phyloP scores from a whole-genome alignment of 2,113 vertebrate genomes.

The Lathamus discolor region DNA sequence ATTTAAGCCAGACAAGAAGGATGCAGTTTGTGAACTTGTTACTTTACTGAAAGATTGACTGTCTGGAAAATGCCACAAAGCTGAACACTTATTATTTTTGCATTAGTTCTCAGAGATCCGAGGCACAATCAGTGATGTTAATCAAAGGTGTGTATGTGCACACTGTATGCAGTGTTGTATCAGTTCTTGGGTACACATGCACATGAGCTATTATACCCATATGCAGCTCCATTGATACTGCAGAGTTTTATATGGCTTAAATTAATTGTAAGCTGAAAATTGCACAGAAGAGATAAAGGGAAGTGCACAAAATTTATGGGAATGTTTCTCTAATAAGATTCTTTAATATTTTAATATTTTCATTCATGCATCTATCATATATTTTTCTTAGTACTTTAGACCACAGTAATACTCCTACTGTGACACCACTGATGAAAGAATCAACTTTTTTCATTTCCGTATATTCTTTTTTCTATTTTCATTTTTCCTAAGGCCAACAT shows the following conservation, averaged over 20 bases:
- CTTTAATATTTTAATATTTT: neutral
- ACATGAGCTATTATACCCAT: neutral
- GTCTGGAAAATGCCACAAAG: neutral
- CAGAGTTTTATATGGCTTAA: neutral
- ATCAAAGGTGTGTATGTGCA: neutral
- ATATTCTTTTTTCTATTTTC: neutral
- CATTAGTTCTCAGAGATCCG: neutral
- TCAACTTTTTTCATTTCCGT: neutral
- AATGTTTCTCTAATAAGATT: neutral
- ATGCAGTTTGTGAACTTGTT: neutral
- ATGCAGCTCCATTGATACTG: neutral
- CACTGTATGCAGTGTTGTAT: neutral
- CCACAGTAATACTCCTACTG: neutral
- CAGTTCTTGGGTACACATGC: neutral
- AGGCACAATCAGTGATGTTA: neutral
- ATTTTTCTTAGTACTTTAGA: neutral
- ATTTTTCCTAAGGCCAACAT: neutral
- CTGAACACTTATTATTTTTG: neutral
- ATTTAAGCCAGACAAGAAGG: neutral
- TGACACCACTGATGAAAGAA: neutral
- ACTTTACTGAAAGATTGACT: conserved; percentile 15
- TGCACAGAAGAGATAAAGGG: neutral
- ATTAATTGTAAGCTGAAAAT: neutral
- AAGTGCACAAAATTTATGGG: neutral
- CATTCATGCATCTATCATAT: neutral